These are phyloP conservation scores for Leucoptera coffeella DNA, from an alignment of 2,888 invertebrate genomes.

Conservation along the genomic window DNA sequence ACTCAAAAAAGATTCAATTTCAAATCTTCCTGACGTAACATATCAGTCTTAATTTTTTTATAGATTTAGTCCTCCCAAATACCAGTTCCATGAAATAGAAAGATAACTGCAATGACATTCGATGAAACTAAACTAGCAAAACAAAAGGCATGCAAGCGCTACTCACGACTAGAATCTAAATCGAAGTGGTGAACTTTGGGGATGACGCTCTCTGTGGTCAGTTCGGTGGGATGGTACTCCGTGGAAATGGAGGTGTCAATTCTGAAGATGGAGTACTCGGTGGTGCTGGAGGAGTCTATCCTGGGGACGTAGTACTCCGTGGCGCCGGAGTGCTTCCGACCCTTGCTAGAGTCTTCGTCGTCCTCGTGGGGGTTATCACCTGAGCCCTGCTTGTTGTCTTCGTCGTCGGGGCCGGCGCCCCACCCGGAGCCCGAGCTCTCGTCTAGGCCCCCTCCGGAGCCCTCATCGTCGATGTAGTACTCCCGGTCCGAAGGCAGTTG, in stretches of 20 bases:
- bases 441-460: slow-evolving; percentile 71
- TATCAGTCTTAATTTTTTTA: too few species aligned
- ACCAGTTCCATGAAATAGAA: too few species aligned
- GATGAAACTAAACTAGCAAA: too few species aligned
- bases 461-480: slow-evolving; percentile 72
- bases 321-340: too few species aligned
- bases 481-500: slow-evolving; percentile 49
- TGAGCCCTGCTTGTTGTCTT: slow-evolving; percentile 38
- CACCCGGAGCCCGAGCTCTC: slow-evolving; percentile 84
- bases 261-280: slow-evolving; percentile 1
- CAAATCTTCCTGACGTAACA: too few species aligned
- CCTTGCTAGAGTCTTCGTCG: slow-evolving; percentile 18
- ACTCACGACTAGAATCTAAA: slow-evolving; percentile 40
- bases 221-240: slow-evolving; percentile 9
- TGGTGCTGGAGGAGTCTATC: slow-evolving; percentile 2
- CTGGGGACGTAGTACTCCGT: slow-evolving; percentile 4
- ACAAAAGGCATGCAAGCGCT: slow-evolving; percentile 47
- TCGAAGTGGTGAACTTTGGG: slow-evolving; percentile 19
- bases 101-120: too few species aligned
- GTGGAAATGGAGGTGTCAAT: slow-evolving; percentile 2
- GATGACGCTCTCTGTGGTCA: slow-evolving; percentile 14
- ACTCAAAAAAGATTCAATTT: too few species aligned
- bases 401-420: slow-evolving; percentile 72
- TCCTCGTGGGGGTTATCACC: slow-evolving; percentile 36
- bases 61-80: too few species aligned